These are phyloP conservation scores for Myotis findleyi DNA, from an alignment of 2,797 vertebrate species.

Conservation along the genomic window DNA sequence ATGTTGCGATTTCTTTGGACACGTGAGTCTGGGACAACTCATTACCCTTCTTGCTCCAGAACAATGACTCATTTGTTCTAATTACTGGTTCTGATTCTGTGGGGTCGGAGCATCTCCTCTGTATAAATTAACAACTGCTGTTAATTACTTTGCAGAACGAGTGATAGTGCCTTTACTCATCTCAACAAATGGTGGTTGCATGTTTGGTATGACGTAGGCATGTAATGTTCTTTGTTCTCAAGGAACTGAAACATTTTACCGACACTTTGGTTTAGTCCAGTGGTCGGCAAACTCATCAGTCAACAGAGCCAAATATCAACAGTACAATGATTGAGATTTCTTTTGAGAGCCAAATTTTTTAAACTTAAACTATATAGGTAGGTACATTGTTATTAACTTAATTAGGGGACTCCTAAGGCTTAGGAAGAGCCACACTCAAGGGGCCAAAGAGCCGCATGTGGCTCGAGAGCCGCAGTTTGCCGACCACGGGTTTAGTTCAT, in stretches of 20 bases:
- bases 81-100: background rate
- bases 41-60: background rate
- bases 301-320: too few relatives aligned
- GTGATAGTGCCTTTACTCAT: background rate
- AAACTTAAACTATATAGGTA: too few relatives aligned
- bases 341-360: too few relatives aligned
- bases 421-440: too few relatives aligned
- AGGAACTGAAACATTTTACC: background rate
- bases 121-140: background rate
- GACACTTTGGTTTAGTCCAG: background rate
- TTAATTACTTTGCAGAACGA: conserved; percentile 10
- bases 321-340: too few relatives aligned
- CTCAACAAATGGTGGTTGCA: background rate
- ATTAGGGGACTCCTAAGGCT: too few relatives aligned
- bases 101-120: background rate
- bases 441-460: too few relatives aligned
- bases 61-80: background rate
- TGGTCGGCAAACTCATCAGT: too few relatives aligned
- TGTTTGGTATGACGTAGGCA: background rate
- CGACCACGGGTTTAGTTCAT: too few relatives aligned
- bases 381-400: too few relatives aligned
- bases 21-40: background rate
- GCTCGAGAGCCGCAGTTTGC: too few relatives aligned
- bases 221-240: background rate
- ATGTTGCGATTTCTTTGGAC: conserved; percentile 44